A percentile compares a stretch with the other conserved stretches of the same genome.
These are phyloP conservation scores for Pholis gunnellus DNA, from an alignment of 2,113 vertebrate species.

Conservation along the genomic window DNA sequence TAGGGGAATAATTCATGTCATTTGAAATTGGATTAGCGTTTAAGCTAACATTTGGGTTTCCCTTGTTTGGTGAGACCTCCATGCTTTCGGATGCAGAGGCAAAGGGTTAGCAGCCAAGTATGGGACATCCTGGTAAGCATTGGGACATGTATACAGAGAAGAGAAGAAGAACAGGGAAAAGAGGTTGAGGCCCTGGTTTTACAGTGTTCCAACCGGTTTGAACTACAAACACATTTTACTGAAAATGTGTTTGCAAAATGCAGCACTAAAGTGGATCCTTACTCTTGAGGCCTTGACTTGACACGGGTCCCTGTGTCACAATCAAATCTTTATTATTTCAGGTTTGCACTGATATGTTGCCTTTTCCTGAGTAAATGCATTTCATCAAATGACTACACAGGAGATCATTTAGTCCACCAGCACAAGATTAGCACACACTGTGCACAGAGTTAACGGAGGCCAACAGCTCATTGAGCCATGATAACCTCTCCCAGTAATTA, in stretches of 20 bases:
- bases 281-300: not conserved
- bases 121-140: not conserved
- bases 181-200: not conserved
- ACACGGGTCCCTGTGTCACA: not conserved
- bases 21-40: conserved; percentile 75
- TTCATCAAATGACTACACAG: not conserved
- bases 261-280: not conserved
- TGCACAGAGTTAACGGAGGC: not conserved
- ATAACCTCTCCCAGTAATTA: not conserved
- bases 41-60: conserved; percentile 77
- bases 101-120: conserved; percentile 20
- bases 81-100: conserved; percentile 45
- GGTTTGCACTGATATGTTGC: no score
- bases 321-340: not conserved
- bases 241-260: not conserved
- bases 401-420: not conserved
- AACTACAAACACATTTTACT: not conserved
- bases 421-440: not conserved
- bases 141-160: not conserved
- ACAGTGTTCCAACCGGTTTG: not conserved
- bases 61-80: conserved; percentile 69
- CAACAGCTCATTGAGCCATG: not conserved
- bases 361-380: not conserved
- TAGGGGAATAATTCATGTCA: conserved; percentile 52
- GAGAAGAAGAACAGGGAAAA: not conserved